Conservation (phyloP, 35 echinoderm and acorn worm species). For the Heliocidaris erythrogramma region DNA sequence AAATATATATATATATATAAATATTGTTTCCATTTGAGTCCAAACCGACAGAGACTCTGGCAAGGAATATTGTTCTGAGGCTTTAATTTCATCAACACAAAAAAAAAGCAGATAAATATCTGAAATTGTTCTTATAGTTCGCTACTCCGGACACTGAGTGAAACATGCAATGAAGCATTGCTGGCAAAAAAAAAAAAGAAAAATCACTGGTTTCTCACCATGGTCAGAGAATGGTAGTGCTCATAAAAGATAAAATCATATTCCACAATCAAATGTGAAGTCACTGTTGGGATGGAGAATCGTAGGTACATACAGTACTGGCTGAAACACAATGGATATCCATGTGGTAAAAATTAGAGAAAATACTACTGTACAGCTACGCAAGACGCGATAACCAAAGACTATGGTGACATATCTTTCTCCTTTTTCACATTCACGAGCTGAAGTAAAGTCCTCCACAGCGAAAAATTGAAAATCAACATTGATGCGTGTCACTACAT, state of each 20-base stretch:
- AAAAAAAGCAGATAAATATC: background rate
- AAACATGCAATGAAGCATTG: background rate
- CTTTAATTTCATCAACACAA: background rate
- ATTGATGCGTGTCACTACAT: too few relatives aligned
- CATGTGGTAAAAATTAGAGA: background rate
- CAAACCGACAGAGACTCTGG: background rate
- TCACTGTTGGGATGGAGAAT: background rate
- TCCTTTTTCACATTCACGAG: background rate
- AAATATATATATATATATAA: constrained; percentile 6
- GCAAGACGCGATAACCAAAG: background rate
- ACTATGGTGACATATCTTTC: background rate
- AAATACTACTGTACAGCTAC: background rate
- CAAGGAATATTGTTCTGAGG: constrained; percentile 9
- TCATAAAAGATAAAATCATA: background rate
- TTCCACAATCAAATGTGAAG: background rate
- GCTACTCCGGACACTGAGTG: background rate
- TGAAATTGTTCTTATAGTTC: background rate
- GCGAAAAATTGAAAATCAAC: background rate
- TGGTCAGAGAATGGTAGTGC: background rate
- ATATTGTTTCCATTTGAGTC: background rate
- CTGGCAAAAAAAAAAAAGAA: background rate
- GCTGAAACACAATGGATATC: background rate
- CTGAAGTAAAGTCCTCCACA: background rate
- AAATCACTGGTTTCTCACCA: background rate
- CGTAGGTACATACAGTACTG: background rate